Evolutionary conservation across 2,888 invertebrate genomes (phyloP).

Genomic region (Cephus rjabovi): DNA sequence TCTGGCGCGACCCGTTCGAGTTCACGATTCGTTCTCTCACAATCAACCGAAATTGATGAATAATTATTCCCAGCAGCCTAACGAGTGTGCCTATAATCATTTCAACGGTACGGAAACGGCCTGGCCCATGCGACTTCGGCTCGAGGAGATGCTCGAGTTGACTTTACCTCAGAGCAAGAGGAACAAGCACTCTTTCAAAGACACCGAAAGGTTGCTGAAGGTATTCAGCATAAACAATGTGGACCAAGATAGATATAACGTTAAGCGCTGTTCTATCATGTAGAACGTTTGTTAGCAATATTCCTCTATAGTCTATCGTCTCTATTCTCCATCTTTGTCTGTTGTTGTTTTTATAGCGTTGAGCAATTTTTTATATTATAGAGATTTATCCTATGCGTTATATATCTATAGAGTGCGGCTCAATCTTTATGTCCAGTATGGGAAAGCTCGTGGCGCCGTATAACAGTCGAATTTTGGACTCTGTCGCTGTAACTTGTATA

Average conservation of each 20-base stretch:
- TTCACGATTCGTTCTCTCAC: conserved; percentile 52
- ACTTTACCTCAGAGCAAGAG: conserved; percentile 46
- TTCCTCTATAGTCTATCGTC: neutral
- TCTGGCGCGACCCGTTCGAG: conserved; percentile 57
- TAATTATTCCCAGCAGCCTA: conserved; percentile 14
- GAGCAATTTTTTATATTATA: neutral
- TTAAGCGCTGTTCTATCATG: conserved; percentile 62
- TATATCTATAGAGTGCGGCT: neutral
- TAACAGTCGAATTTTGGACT: neutral
- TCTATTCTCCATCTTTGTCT: neutral
- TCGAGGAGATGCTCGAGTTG: conserved; percentile 59
- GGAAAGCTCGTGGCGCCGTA: neutral
- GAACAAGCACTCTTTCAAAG: conserved; percentile 50
- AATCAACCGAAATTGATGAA: conserved; percentile 37
- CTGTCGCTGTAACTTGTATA: neutral
- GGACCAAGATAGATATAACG: conserved; percentile 65
- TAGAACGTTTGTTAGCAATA: conserved; percentile 30
- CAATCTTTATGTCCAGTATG: neutral
- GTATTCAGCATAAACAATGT: conserved; percentile 63
- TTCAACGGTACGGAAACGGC: conserved; percentile 22
- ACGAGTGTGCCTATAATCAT: conserved; percentile 6
- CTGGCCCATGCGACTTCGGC: conserved; percentile 51
- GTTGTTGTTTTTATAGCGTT: neutral
- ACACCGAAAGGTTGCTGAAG: conserved; percentile 62
- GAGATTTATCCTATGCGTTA: neutral